Percentiles rank a stretch among this genome's conserved stretches.
Evolutionary conservation across 2,113 vertebrate genomes (phyloP).

Genomic region (Myrmecobius fasciatus): DNA sequence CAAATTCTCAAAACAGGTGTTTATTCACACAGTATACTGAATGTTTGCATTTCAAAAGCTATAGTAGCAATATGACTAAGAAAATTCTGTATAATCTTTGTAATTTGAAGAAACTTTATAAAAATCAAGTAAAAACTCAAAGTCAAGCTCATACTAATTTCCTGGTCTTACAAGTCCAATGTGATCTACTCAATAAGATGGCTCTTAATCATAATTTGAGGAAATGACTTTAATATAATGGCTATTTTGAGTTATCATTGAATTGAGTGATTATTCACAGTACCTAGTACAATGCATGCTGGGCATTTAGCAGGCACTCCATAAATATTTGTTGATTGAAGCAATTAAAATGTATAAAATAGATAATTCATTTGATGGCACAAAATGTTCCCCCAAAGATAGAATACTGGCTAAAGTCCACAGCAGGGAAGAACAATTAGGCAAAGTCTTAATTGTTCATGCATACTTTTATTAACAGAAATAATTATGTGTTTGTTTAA

Average conservation of each 20-base stretch:
- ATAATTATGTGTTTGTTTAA: constrained; percentile 46
- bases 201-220: constrained; percentile 10
- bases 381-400: constrained; percentile 59
- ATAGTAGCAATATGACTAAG: background rate
- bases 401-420: constrained; percentile 47
- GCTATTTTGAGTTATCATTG: constrained; percentile 32
- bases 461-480: constrained; percentile 53
- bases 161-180: background rate
- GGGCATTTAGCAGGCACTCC: constrained; percentile 19
- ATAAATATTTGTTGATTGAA: constrained; percentile 35
- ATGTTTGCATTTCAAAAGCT: constrained; percentile 52
- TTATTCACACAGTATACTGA: constrained; percentile 43
- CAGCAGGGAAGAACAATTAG: constrained; percentile 59
- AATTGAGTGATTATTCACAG: constrained; percentile 25
- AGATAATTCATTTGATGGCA: constrained; percentile 60
- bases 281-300: background rate
- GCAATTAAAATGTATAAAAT: constrained; percentile 38
- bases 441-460: constrained; percentile 27
- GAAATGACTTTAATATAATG: constrained; percentile 22
- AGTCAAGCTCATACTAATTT: background rate
- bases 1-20: constrained; percentile 44
- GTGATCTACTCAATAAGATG: background rate
- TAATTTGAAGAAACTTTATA: background rate
- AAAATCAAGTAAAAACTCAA: background rate
- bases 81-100: background rate